Evolutionary conservation across 2,888 invertebrate species (phyloP).

Genomic region (Amphimallon solstitiale): DNA sequence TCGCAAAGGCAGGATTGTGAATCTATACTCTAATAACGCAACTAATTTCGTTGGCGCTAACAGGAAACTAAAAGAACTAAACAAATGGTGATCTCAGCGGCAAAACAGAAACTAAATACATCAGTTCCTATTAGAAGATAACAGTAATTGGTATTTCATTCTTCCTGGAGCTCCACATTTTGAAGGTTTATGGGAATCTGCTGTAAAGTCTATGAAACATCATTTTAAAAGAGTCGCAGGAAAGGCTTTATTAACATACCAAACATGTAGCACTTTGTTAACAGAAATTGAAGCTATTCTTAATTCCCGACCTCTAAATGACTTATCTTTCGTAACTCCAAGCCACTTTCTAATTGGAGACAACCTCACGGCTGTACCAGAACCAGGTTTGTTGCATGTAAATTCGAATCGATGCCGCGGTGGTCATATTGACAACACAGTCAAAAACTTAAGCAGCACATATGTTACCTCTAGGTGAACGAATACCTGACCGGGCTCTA

Average conservation of each 20-base stretch:
- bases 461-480: too few species aligned
- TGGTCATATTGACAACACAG: too few species aligned
- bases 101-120: neutral
- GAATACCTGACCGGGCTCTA: too few species aligned
- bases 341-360: slow-evolving; percentile 4
- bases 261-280: slow-evolving; percentile 51
- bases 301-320: slow-evolving; percentile 52
- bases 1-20: neutral
- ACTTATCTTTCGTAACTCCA: slow-evolving; percentile 43
- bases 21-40: neutral
- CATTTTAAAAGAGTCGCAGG: slow-evolving; percentile 48
- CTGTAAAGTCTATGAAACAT: slow-evolving; percentile 50
- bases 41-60: neutral
- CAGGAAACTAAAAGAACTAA: neutral
- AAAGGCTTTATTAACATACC: slow-evolving; percentile 46
- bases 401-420: too few species aligned
- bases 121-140: neutral
- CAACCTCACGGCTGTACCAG: slow-evolving; percentile 5
- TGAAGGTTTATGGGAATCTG: slow-evolving; percentile 53
- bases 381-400: too few species aligned
- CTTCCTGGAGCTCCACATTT: slow-evolving; percentile 51
- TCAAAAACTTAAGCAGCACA: too few species aligned
- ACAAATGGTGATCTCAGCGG: neutral
- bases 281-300: slow-evolving; percentile 51
- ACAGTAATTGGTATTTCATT: slow-evolving; percentile 50